Base-by-base conservation (phyloP, 2,797 vertebrate species). In the Pampus argenteus region DNA sequence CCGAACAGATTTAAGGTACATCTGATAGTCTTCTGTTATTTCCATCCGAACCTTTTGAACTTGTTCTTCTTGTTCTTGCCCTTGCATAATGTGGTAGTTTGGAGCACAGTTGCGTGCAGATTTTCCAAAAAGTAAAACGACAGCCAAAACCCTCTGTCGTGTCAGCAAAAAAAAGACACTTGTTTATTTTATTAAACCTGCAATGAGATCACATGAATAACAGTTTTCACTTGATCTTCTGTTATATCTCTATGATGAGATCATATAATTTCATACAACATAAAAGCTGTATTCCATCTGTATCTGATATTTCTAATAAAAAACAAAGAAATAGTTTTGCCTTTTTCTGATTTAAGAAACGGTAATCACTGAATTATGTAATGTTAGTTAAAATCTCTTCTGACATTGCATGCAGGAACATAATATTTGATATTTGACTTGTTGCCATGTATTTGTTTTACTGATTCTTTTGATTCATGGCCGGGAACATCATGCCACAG, bases 401-500 rank as follows among this genome's bases (percentile, higher is more conserved):
- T 50, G 38, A 23, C 8, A n/a, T 54, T 72, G 62, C 28, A 3
- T 72, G 74, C 61, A 54, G 40, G 58, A 66, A 79, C 9, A 4
- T 23, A 36, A 68, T 75, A 66, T 71, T 74, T 70, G 60, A 66
- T 45, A n/a, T n/a, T n/a, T 45, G 44, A 61, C 49, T 73, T 31
- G 14, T 61, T 34, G 28, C 6, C 0, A 0, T 57, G n/a, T 63
- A 82, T 78, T 77, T 84, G 59, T 83, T 81, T 78, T 63, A 50
- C 55, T 74, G 36, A 56, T 73, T 55, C 15, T 65, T 78, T 64
- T 75, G 72, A 71, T 76, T 75, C 17, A 10, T 26, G 9, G 63
- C 84, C 78, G 78, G 68, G 18, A 78, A 66, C 66, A 85, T 66
- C 59, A 62, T 36, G 57, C 62, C 57, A 40, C 42, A 18, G 13